Evolutionary conservation across 2,888 invertebrate species (phyloP).

Genomic region (Plusia festucae): DNA sequence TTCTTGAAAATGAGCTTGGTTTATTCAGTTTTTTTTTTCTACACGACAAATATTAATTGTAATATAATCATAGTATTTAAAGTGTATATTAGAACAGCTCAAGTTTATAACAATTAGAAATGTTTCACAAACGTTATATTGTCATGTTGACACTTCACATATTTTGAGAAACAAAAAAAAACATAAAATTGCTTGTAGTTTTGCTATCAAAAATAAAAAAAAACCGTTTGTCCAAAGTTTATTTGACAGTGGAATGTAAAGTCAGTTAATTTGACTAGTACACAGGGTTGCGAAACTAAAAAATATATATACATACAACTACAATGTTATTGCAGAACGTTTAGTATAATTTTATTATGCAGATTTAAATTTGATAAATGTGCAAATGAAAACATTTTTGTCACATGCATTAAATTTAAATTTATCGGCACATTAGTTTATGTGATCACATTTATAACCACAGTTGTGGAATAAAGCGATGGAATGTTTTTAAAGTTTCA

Average conservation of each 20-base stretch:
- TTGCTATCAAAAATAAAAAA: too few species aligned
- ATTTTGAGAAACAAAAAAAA: too few species aligned
- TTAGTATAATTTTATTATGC: background rate
- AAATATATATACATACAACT: background rate
- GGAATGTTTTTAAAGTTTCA: background rate
- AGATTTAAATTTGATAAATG: background rate
- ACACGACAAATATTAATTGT: slow-evolving; percentile 20
- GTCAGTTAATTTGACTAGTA: too few species aligned
- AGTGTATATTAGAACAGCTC: background rate
- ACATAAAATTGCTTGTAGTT: too few species aligned
- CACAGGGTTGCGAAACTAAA: too few species aligned
- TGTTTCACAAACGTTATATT: background rate
- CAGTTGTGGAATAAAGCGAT: background rate
- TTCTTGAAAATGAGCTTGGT: slow-evolving; percentile 67
- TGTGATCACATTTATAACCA: background rate
- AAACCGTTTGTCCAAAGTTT: too few species aligned
- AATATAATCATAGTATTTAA: slow-evolving; percentile 23
- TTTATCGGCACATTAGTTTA: slow-evolving; percentile 4
- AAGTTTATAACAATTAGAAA: background rate
- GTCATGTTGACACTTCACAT: background rate
- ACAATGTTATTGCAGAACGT: background rate
- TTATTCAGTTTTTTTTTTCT: slow-evolving; percentile 39
- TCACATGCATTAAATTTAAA: background rate
- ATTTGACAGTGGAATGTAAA: too few species aligned
- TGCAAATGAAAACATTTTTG: background rate